Base-by-base conservation (phyloP, 1,140 invertebrate genomes). In the Nylanderia fulva region DNA sequence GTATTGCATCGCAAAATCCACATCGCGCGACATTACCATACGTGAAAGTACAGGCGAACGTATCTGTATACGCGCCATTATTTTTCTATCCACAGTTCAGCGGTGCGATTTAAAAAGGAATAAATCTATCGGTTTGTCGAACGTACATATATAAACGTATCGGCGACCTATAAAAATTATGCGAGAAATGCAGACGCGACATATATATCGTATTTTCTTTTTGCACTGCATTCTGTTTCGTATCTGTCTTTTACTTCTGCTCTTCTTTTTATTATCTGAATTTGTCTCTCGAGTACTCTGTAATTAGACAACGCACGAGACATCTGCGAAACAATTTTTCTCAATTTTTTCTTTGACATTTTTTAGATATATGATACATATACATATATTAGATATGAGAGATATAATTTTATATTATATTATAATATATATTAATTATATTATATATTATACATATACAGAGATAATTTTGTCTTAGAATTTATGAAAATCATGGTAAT, bases 81-180 rank as follows among this genome's bases (percentile, higher is more conserved):
- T 88, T 88, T 88, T 88, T 88, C 61, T 66, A 85, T 76, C 71
- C 39, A 24, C 83, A 61, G 68, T 75, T 88, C 69, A 82, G 48
- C 72, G 21, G 18, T 69, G 18, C 33, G 33, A 48, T 39, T 80
- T 33, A 58, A 42, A 80, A 33, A 21, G 18, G 52, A 11, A 82
- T 58, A 42, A 58, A 82, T 72, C 18, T 72, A 45, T 71, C 77
- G 2, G 24, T 33, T n/a, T n/a, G 48, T 69, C 29, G 9, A 48
- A 58, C 24, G 8, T 24, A 58, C 24, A 4, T 24, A 3, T 33
- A 24, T 69, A 15, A n/a, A 56, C 21, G 4, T 56, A 18, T 21
- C 24, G 21, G 66, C 52, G 24, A 21, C 24, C 76, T 68, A 79
- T 58, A 36, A 72, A 80, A 72, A 72, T 45, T 24, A 33, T 27